Percentiles rank a stretch among this genome's conserved stretches.
phyloP scores from a whole-genome alignment of 2,888 invertebrate genomes.

The Apamea epomidion region DNA sequence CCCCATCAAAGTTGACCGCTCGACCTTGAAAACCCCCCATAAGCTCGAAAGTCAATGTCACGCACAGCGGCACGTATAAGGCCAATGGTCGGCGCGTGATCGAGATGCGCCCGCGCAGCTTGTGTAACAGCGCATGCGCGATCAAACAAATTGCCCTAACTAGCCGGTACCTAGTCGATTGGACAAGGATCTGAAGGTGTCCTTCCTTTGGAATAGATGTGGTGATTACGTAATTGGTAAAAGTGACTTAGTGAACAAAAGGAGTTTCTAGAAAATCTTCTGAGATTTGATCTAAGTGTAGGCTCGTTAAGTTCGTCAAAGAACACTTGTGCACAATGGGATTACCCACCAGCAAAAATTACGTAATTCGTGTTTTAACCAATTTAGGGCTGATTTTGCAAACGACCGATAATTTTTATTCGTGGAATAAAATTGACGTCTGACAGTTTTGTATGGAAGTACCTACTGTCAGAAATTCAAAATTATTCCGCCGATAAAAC shows the following conservation, averaged over 20 bases:
- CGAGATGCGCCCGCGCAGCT: constrained; percentile 59
- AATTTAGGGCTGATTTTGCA: no score
- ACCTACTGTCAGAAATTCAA: no score
- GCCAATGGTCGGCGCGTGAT: constrained; percentile 74
- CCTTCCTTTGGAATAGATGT: constrained; percentile 38
- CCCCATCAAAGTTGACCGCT: constrained; percentile 14
- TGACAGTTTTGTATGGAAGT: no score
- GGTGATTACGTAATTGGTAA: constrained; percentile 39
- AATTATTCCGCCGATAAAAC: no score
- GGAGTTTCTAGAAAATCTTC: not conserved
- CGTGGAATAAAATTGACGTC: no score
- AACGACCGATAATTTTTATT: no score
- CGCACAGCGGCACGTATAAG: constrained; percentile 70
- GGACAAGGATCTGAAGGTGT: constrained; percentile 56
- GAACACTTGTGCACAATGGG: no score
- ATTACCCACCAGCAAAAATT: no score
- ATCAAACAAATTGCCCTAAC: constrained; percentile 69
- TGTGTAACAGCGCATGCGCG: constrained; percentile 71
- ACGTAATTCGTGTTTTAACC: no score
- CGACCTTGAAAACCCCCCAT: constrained; percentile 62
- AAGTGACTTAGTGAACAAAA: not conserved
- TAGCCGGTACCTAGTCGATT: constrained; percentile 43
- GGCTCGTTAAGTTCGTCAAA: no score
- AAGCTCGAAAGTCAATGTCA: constrained; percentile 73
- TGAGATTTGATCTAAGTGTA: no score